These are phyloP conservation scores for Megalopta genalis DNA, from an alignment of 1,140 invertebrate species.

Conservation along the genomic window DNA sequence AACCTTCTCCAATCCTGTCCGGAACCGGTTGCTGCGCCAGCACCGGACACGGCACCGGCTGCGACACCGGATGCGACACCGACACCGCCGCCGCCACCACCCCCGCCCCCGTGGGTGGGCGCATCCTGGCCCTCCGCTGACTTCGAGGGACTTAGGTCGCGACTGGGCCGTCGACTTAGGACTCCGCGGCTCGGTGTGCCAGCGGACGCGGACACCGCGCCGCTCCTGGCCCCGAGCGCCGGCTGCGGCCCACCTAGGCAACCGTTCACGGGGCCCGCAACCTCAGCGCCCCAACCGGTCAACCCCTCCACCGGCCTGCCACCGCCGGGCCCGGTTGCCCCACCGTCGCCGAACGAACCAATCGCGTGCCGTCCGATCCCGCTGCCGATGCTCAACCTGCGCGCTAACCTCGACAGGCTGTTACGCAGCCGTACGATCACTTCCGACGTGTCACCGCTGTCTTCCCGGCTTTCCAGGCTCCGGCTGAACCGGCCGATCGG, in stretches of 20 bases:
- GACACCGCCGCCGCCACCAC: slow-evolving; percentile 47
- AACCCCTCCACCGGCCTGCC: slow-evolving; percentile 21
- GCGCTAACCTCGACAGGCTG: slow-evolving; percentile 60
- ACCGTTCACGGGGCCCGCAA: slow-evolving; percentile 22
- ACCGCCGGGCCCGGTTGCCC: slow-evolving; percentile 34
- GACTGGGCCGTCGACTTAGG: slow-evolving; percentile 71
- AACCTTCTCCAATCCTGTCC: slow-evolving; percentile 78
- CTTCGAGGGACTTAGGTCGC: slow-evolving; percentile 74
- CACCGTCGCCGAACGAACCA: slow-evolving; percentile 48
- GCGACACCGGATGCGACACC: slow-evolving; percentile 23
- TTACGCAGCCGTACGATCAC: slow-evolving; percentile 31
- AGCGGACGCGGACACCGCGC: slow-evolving; percentile 75
- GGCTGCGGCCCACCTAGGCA: slow-evolving; percentile 28
- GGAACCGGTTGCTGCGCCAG: slow-evolving; percentile 54
- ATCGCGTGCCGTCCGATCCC: slow-evolving; percentile 43
- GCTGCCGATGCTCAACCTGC: slow-evolving; percentile 64
- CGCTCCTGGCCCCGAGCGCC: slow-evolving; percentile 56
- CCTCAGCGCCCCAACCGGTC: slow-evolving; percentile 7
- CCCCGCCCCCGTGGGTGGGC: slow-evolving; percentile 46
- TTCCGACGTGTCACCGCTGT: not conserved
- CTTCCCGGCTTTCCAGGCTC: slow-evolving; percentile 11
- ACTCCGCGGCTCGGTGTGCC: slow-evolving; percentile 69
- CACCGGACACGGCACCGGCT: slow-evolving; percentile 42
- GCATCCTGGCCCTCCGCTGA: slow-evolving; percentile 52
- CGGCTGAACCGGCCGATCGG: slow-evolving; percentile 4